Evolutionary conservation across 2,113 vertebrate species (phyloP), one percentile per base, ranked within the genome.

Genomic region (Lichenostomus cassidix): DNA sequence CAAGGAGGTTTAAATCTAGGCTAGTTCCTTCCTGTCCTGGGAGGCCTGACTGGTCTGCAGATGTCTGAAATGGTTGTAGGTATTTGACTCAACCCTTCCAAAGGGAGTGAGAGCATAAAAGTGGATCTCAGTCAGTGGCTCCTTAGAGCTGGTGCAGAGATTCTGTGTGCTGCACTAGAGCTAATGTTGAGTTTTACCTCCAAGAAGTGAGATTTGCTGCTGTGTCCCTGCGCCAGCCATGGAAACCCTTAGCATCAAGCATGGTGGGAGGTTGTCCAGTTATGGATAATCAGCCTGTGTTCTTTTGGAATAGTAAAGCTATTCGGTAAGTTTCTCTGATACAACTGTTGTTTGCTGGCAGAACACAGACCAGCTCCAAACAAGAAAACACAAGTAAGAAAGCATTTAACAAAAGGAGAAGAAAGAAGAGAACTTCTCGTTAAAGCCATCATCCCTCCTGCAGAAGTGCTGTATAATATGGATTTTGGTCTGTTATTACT

Each of bases 341-440:
- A 29, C 31, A 29, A 70, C 29, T 81, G 12, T 85, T 86, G 33
- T 97, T 97, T 95, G 53, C 91, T 97, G 44, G 63, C 94, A 98
- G 98, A 93, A 39, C 92, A 19, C 97, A 97, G 78, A 62, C 81
- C 42, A 83, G 21, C 89, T 27, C 20, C 21, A 96, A 96, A 88
- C 82, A 94, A 94, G 97, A 94, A 88, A 96, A 71, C 73, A 73
- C 96, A 90, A 96, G n/a, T 93, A 98, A 96, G 94, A 97, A 96
- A 92, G 56, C 93, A 64, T 76, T 92, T 94, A 98, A 53, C 77
- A 98, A 90, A 87, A 98, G 92, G 77, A 98, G 94, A 88, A 98
- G 83, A 96, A 98, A 97, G 95, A 97, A 98, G 96, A 97, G 85
- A 97, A 27, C 90, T 25, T 79, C 96, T 75, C 60, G 52, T n/a